A percentile compares a stretch with the other conserved stretches of the same genome.
These are phyloP conservation scores for Thalassarche chlororhynchos DNA, from an alignment of 2,113 vertebrate species.

Conservation along the genomic window DNA sequence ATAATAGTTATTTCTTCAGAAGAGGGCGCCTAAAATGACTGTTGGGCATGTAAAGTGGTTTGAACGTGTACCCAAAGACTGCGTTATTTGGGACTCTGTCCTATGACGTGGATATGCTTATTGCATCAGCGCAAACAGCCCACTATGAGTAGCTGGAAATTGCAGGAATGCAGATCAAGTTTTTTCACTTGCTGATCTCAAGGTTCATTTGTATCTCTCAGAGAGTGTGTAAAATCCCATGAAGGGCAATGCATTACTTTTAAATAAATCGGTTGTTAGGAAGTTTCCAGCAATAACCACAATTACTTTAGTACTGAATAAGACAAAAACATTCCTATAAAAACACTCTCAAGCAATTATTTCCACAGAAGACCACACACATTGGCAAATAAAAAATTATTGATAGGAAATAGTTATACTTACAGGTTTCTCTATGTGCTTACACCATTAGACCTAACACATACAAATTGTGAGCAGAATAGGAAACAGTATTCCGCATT, in stretches of 20 bases:
- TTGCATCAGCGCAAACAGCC: not conserved
- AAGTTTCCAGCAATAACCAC: slow-evolving; percentile 14
- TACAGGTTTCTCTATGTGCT: not conserved
- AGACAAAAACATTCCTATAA: not conserved
- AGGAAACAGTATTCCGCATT: not conserved
- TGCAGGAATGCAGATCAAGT: not conserved
- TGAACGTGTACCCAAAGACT: not conserved
- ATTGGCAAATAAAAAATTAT: not conserved
- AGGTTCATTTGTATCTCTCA: not conserved
- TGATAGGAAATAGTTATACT: not conserved
- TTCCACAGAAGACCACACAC: not conserved
- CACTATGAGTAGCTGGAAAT: not conserved
- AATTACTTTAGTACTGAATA: slow-evolving; percentile 42
- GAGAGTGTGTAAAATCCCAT: not conserved
- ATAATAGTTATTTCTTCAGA: not conserved
- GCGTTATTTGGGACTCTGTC: not conserved
- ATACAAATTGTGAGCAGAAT: not conserved
- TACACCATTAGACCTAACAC: not conserved
- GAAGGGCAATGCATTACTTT: not conserved
- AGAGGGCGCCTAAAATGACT: not conserved
- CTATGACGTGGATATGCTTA: not conserved
- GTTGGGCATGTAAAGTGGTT: not conserved
- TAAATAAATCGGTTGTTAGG: not conserved
- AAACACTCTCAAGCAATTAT: slow-evolving; percentile 4
- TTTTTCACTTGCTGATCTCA: not conserved